A percentile compares a stretch with the other conserved stretches of the same genome.
Evolutionary conservation across 2,797 vertebrate genomes (phyloP).

Genomic region (Falco peregrinus): DNA sequence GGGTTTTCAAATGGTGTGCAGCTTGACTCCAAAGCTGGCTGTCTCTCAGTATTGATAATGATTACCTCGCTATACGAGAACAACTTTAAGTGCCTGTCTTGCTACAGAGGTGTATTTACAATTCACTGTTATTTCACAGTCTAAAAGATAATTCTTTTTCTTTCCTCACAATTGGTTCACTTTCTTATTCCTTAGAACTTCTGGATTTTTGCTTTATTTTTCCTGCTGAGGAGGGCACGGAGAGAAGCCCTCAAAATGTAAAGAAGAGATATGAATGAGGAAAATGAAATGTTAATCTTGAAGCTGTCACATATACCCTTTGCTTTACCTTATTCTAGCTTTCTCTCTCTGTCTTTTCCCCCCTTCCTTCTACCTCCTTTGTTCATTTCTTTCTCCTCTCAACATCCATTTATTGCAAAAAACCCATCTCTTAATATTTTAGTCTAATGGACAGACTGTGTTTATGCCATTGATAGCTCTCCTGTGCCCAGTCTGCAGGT

Average conservation of each 20-base stretch:
- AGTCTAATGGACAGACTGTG: background rate
- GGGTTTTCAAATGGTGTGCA: background rate
- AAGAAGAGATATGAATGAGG: background rate
- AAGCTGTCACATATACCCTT: background rate
- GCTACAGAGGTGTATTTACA: background rate
- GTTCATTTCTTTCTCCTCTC: background rate
- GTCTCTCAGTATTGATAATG: background rate
- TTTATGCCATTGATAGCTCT: background rate
- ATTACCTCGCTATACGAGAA: background rate
- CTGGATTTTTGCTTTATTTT: background rate
- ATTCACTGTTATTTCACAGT: background rate
- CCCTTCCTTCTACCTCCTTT: background rate
- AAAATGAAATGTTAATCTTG: background rate
- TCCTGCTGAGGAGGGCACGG: fast-evolving
- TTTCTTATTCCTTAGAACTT: background rate
- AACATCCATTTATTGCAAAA: background rate
- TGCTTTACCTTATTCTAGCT: background rate
- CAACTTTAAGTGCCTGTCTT: background rate
- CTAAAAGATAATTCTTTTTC: background rate
- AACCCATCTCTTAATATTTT: background rate
- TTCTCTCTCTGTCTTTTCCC: background rate
- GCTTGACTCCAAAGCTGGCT: background rate
- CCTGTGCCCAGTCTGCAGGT: background rate
- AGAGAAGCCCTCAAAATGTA: background rate
- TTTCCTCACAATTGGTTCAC: background rate